Evolutionary conservation across 2,888 invertebrate species (phyloP).

Genomic region (Petrolisthes manimaculis): DNA sequence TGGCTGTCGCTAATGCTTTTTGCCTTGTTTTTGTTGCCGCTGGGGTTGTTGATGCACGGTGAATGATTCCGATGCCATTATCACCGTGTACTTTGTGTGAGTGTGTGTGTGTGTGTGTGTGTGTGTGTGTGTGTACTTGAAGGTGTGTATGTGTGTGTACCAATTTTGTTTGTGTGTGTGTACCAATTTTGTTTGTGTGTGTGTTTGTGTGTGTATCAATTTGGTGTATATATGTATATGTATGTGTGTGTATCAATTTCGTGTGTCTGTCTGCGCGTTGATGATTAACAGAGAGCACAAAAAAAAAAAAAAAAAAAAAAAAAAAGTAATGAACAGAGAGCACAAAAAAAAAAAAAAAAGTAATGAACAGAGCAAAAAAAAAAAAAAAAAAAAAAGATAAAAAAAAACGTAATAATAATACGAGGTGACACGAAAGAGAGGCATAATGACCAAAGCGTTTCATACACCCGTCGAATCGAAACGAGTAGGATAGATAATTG

Average conservation of each 20-base stretch:
- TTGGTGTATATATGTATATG: neutral
- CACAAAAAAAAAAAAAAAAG: neutral
- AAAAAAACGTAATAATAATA: neutral
- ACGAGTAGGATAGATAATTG: no score
- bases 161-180: no score
- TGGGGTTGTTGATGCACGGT: no score
- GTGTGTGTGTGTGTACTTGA: neutral
- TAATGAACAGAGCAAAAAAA: neutral
- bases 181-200: no score
- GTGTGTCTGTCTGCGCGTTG: no score
- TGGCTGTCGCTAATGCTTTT: no score
- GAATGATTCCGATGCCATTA: no score
- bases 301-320: neutral
- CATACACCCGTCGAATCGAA: no score
- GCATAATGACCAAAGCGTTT: conserved; percentile 4
- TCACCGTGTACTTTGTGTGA: neutral
- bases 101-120: neutral
- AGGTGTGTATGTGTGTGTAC: neutral
- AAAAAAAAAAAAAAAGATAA: neutral
- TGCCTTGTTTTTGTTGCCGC: no score
- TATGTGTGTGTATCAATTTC: neutral
- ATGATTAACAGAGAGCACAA: neutral
- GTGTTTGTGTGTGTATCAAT: neutral
- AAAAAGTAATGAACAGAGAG: conserved; percentile 1
- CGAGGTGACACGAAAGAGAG: neutral